A percentile compares a stretch with the other conserved stretches of the same genome.
phyloP scores from a whole-genome alignment of 2,888 invertebrate genomes.

The Drepana falcataria region DNA sequence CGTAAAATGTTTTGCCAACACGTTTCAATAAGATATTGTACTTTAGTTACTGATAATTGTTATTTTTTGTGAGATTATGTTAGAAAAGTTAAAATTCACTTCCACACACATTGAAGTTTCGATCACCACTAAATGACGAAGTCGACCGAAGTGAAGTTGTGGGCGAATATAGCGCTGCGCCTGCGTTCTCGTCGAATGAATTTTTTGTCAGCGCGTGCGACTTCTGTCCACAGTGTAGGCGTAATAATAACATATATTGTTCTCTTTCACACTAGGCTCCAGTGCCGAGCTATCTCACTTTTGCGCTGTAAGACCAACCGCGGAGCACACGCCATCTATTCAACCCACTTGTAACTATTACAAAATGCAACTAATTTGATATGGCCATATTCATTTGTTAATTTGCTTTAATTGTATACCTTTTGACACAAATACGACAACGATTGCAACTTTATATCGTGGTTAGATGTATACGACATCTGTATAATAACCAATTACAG shows the following conservation, averaged over 20 bases:
- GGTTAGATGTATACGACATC: background rate
- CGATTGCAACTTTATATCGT: background rate
- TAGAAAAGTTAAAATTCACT: conserved; percentile 77
- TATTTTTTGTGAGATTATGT: conserved; percentile 74
- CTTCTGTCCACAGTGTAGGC: conserved; percentile 68
- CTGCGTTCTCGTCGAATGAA: conserved; percentile 65
- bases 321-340: conserved; percentile 63
- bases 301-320: conserved; percentile 26
- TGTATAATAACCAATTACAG: too few relatives aligned
- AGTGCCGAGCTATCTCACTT: conserved; percentile 31
- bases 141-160: conserved; percentile 77
- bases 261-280: conserved; percentile 47
- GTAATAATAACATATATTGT: conserved; percentile 60
- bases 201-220: conserved; percentile 75
- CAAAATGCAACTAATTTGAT: conserved; percentile 2
- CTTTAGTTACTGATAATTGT: conserved; percentile 74
- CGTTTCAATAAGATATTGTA: conserved; percentile 65
- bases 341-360: conserved; percentile 40
- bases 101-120: conserved; percentile 76
- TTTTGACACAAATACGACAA: background rate
- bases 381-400: conserved; percentile 2
- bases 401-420: background rate
- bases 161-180: conserved; percentile 74
- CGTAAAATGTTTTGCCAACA: conserved; percentile 68
- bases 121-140: conserved; percentile 76